Evolutionary conservation across 2,797 vertebrate genomes (phyloP).

Genomic region (Adrianichthys oophorus): DNA sequence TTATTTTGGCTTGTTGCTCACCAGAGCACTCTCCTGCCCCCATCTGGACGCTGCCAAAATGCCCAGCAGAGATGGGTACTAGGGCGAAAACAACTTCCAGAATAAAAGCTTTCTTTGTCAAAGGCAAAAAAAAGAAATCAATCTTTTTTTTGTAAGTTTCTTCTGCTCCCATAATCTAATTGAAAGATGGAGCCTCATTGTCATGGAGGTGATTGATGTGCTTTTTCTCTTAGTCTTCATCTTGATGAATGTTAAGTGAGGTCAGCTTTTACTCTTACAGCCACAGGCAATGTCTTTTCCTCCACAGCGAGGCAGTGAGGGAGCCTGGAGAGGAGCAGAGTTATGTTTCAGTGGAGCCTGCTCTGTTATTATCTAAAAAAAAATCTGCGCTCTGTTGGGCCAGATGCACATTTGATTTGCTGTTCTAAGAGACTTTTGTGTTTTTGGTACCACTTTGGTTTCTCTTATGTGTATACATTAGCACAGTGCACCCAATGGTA

Average conservation of each 20-base stretch:
- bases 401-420: background rate
- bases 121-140: background rate
- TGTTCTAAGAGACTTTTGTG: background rate
- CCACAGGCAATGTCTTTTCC: constrained; percentile 40
- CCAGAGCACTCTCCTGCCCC: constrained; percentile 69
- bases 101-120: background rate
- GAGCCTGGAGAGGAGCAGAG: constrained; percentile 34
- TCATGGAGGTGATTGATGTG: background rate
- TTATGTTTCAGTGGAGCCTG: constrained; percentile 52
- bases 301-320: constrained; percentile 18
- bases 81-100: background rate
- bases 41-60: constrained; percentile 65
- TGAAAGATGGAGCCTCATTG: background rate
- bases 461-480: constrained; percentile 2
- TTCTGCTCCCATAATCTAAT: background rate
- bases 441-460: constrained; percentile 10
- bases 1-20: constrained; percentile 49
- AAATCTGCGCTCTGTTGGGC: constrained; percentile 45
- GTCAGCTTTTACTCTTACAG: constrained; percentile 18
- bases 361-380: constrained; percentile 64
- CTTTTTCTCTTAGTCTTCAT: constrained; percentile 4
- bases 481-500: constrained; percentile 5
- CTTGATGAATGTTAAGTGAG: constrained; percentile 19
- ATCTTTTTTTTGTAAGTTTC: background rate
- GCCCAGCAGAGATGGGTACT: constrained; percentile 10